Base-by-base conservation (phyloP, 2,888 invertebrate genomes). In the Hecatera dysodea region DNA sequence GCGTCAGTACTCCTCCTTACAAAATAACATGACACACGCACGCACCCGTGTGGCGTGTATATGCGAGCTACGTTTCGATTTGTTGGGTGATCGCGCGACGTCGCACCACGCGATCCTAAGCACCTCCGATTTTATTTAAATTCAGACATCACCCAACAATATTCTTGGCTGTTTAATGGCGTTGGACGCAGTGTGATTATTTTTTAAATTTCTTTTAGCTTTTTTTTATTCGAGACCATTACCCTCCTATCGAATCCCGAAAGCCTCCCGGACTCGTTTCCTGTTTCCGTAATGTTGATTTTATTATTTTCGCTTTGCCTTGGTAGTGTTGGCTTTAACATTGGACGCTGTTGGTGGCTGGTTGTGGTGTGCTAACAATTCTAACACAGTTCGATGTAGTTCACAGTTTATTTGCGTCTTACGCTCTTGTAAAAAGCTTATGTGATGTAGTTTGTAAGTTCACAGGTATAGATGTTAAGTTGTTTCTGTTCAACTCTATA, bases 321-420 rank as follows among this genome's bases (percentile, higher is more conserved):
- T 94, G 94, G 95, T 95, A 95, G 94, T 90, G 91, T 95, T 94
- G 94, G 95, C 95, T 93, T 94, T 95, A 94, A 95, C 93, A 93
- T 90, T 90, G 93, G 93, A 91, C 89, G 92, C 93, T 87, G 90
- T 88, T 86, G 91, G 92, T 93, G 93, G 93, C 93, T 94, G 95
- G 95, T 90, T 90, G 87, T 93, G 93, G 93, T 92, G 95, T 95
- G 95, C 94, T 96, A 95, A 96, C 95, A 94, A 85, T 92, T 94
- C 95, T 96, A 96, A 96, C 95, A 93, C 86, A 86, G 83, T 85
- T 82, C 80, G 86, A 83, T 88, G 87, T 93, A 91, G 90, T 92
- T 89, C 82, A 90, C 84, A 86, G 87, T 94, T 94, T 87, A 89
- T 91, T 94, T 95, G 93, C 94, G 88, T 89, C 88, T 93, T 92